These are phyloP conservation scores for Acyrthosiphon pisum DNA, from an alignment of 1,140 invertebrate genomes.

Conservation along the genomic window DNA sequence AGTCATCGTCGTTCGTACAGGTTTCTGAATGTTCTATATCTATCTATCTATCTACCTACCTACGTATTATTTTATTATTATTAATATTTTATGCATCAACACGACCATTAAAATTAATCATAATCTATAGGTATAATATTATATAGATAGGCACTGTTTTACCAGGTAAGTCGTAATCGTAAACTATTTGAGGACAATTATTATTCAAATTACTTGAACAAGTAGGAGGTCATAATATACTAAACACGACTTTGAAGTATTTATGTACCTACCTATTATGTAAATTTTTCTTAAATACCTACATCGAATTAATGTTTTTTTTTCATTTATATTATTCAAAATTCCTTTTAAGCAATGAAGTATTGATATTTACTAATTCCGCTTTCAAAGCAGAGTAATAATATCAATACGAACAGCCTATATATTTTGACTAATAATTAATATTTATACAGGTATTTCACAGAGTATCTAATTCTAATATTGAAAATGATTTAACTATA, in stretches of 20 bases:
- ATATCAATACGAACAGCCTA: background rate
- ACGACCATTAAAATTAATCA: background rate
- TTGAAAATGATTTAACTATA: background rate
- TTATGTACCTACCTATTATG: background rate
- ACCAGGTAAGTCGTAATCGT: background rate
- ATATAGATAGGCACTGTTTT: background rate
- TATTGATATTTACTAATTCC: too few relatives aligned
- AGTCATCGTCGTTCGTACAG: background rate
- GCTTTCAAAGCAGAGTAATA: too few relatives aligned
- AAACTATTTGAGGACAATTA: constrained; percentile 8
- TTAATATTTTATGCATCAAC: background rate
- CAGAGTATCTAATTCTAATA: too few relatives aligned
- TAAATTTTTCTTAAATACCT: background rate
- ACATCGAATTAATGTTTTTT: background rate
- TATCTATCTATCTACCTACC: background rate
- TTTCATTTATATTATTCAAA: background rate
- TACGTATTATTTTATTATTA: background rate
- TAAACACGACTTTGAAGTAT: background rate
- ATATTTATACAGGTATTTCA: background rate
- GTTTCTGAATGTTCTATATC: background rate
- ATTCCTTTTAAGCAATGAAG: background rate
- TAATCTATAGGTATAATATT: background rate
- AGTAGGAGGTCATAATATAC: background rate
- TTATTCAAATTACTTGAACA: background rate
- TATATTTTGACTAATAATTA: background rate